Evolutionary conservation across 2,888 invertebrate species (phyloP), one percentile per base, ranked within the genome.

Genomic region (Platynereis dumerilii): DNA sequence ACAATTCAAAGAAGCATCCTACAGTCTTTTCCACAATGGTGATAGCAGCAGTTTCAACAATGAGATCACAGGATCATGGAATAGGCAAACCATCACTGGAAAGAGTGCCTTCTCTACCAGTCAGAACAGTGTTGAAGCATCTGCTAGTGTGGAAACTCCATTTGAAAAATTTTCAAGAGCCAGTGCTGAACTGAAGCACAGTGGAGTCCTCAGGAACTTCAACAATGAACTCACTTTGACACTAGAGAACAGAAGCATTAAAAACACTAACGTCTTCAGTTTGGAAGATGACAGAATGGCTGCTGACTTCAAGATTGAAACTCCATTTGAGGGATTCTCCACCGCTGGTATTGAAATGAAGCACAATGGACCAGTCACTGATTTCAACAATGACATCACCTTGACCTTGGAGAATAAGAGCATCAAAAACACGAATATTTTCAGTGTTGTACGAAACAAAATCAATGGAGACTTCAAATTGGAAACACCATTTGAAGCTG

Each of bases 231-330:
- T 24, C 24, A 55, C 24, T 15, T 15, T 26, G 7, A 55, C n/a
- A 2, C n/a, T 55, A 7, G 55, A 48, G n/a, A 48, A 48, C 7
- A n/a, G 22, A 48, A 22, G n/a, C 48, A 20, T 48, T n/a, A n/a
- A 20, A n/a, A 22, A n/a, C 48, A 48, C 7, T n/a, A n/a, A 48
- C 20, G 7, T 20, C 22, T 48, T 48, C 48, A 48, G 22, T 7
- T 22, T 48, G 22, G 48, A 48, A 20, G 22, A n/a, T 3, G 22
- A 48, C 22, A 48, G 20, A 48, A n/a, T 48, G 20, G 7, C n/a
- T 48, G n/a, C n/a, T 48, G n/a, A n/a, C n/a, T 48, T 48, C 17
- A 22, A 48, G 48, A 48, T 48, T 48, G 48, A 48, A 22, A n/a
- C 34, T 7, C n/a, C n/a, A n/a, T n/a, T n/a, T n/a, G n/a, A n/a